A percentile compares a stretch with the other conserved stretches of the same genome.
Conservation (phyloP, 2,797 vertebrate genomes). For the Acrocephalus scirpaceus region DNA sequence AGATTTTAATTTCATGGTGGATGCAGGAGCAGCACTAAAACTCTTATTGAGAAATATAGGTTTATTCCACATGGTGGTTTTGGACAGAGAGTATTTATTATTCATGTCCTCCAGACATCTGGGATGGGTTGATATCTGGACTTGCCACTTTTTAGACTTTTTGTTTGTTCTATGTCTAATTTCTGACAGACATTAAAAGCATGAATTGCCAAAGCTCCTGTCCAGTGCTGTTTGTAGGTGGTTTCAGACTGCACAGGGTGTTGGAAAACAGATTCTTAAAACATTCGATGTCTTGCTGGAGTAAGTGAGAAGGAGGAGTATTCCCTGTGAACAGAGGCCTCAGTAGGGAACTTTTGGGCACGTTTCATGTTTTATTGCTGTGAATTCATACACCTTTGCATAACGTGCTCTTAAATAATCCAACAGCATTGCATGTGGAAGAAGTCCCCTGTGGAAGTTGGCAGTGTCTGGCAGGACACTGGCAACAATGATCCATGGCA, state of each 20-base stretch:
- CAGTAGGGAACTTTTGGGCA: neutral
- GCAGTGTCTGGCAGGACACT: neutral
- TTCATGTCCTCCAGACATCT: neutral
- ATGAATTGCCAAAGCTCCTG: neutral
- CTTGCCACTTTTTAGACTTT: neutral
- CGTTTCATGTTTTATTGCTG: neutral
- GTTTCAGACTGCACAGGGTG: neutral
- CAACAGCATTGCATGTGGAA: neutral
- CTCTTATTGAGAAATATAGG: neutral
- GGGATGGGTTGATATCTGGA: neutral
- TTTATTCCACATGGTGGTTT: neutral
- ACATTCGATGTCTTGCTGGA: neutral
- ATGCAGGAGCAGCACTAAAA: neutral
- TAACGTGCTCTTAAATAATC: neutral
- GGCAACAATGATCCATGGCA: neutral
- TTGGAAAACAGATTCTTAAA: neutral
- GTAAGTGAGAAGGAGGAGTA: neutral
- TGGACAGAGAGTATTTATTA: neutral
- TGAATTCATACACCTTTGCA: neutral
- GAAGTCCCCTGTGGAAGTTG: neutral
- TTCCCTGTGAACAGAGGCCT: neutral
- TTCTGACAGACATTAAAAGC: neutral
- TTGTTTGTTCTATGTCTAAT: neutral
- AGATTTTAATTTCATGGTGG: neutral
- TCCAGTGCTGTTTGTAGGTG: neutral